phyloP scores from a whole-genome alignment of 2,113 vertebrate species.

The Peucedramus taeniatus region DNA sequence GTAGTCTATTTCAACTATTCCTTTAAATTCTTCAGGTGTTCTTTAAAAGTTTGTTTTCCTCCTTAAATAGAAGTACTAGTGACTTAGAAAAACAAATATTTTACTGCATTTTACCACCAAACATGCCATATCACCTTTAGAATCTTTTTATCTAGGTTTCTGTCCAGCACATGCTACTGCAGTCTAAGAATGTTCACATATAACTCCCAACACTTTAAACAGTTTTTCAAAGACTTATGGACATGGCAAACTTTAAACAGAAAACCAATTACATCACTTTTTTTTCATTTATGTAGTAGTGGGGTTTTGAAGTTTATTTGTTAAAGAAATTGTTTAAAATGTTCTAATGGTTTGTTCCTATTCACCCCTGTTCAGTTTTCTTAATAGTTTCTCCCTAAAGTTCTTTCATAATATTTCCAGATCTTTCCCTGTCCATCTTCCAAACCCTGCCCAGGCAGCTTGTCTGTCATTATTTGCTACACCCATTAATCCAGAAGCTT shows the following conservation, averaged over 20 bases:
- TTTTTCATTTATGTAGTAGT: too few species aligned
- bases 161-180: neutral
- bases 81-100: neutral
- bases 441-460: too few species aligned
- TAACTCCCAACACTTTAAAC: neutral
- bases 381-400: too few species aligned
- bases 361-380: too few species aligned
- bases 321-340: too few species aligned
- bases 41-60: neutral
- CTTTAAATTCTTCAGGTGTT: neutral
- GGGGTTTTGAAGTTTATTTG: too few species aligned
- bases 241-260: neutral
- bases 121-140: neutral
- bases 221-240: neutral
- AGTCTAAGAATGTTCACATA: neutral
- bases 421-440: too few species aligned
- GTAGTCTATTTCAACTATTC: neutral
- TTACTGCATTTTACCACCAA: neutral
- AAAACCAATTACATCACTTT: neutral
- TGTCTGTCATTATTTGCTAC: too few species aligned
- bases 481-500: too few species aligned
- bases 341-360: too few species aligned
- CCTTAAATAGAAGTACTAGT: neutral
- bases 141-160: neutral
- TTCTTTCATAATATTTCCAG: too few species aligned